A percentile compares a stretch with the other conserved stretches of the same genome.
These are phyloP conservation scores for Rhimphoctona megacephalus DNA, from an alignment of 2,888 invertebrate genomes.

Conservation along the genomic window DNA sequence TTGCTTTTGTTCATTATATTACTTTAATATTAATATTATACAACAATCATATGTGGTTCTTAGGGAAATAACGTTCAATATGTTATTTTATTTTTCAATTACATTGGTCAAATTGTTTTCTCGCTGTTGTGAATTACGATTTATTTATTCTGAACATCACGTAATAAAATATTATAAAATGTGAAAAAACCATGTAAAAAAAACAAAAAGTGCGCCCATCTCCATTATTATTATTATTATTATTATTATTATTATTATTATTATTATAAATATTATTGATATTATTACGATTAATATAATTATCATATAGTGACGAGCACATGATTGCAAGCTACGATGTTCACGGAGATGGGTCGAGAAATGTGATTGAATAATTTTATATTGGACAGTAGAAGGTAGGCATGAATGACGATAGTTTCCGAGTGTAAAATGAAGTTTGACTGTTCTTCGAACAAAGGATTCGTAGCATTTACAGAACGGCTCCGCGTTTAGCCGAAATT, in stretches of 20 bases:
- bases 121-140: conserved; percentile 38
- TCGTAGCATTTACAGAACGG: conserved; percentile 40
- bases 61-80: conserved; percentile 38
- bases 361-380: conserved; percentile 67
- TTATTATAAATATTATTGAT: conserved; percentile 33
- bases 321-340: conserved; percentile 40
- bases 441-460: conserved; percentile 18
- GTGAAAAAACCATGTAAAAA: conserved; percentile 45
- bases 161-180: conserved; percentile 57
- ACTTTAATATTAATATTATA: conserved; percentile 24
- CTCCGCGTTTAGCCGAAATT: conserved; percentile 51
- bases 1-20: conserved; percentile 54
- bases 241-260: conserved; percentile 39
- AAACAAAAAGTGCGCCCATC: conserved; percentile 48
- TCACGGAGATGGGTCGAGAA: conserved; percentile 44
- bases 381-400: conserved; percentile 49
- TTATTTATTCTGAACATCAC: conserved; percentile 40
- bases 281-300: conserved; percentile 37
- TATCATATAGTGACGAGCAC: conserved; percentile 56
- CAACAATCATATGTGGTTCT: conserved; percentile 29
- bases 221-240: conserved; percentile 47
- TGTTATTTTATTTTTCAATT: conserved; percentile 20
- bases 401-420: conserved; percentile 48
- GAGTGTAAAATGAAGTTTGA: conserved; percentile 40
- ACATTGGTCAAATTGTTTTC: conserved; percentile 46